These are phyloP conservation scores for Narcine bancroftii DNA, from an alignment of 2,113 vertebrate genomes.

Conservation along the genomic window DNA sequence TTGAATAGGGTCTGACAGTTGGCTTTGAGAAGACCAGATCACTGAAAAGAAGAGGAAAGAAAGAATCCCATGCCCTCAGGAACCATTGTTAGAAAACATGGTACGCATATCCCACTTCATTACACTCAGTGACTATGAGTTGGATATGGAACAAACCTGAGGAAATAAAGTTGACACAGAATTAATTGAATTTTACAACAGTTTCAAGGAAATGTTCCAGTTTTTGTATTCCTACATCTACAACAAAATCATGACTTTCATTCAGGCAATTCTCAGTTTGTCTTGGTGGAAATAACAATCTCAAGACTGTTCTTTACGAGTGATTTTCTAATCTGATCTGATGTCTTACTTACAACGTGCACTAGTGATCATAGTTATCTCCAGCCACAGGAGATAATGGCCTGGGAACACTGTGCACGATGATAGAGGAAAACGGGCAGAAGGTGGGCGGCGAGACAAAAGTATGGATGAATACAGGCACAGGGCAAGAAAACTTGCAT, in stretches of 20 bases:
- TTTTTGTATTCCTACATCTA: background rate
- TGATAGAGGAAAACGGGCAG: background rate
- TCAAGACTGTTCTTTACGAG: too few relatives aligned
- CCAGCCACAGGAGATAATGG: background rate
- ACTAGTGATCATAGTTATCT: background rate
- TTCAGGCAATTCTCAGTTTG: background rate
- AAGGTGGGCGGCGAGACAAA: background rate
- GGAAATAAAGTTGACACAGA: background rate
- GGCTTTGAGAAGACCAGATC: background rate
- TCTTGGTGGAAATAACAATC: background rate
- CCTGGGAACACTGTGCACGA: background rate
- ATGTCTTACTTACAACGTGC: background rate
- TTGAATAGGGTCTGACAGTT: background rate
- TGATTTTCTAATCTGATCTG: too few relatives aligned
- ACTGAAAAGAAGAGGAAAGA: background rate
- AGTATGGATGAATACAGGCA: background rate
- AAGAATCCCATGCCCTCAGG: background rate
- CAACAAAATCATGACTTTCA: background rate
- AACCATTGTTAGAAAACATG: background rate
- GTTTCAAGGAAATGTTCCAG: background rate
- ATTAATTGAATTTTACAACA: background rate
- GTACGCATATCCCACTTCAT: too few relatives aligned
- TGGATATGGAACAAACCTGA: background rate
- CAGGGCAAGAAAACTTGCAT: background rate
- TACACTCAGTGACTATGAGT: background rate